These are phyloP conservation scores for Mythimna lalbum DNA, from an alignment of 2,888 invertebrate genomes.

Conservation along the genomic window DNA sequence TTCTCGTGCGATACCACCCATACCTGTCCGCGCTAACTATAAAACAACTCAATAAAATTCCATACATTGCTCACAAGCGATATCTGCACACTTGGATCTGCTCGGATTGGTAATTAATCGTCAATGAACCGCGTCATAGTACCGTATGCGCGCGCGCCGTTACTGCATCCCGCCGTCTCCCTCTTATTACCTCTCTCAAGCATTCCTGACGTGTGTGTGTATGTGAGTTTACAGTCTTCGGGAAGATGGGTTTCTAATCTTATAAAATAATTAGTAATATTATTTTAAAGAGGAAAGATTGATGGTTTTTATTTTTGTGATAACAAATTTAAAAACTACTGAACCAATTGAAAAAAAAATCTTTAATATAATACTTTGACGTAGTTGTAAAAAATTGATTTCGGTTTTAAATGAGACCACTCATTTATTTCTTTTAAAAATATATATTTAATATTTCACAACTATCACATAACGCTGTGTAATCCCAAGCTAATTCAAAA, in stretches of 20 bases:
- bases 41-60: conserved; percentile 23
- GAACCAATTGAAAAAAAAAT: too few species aligned
- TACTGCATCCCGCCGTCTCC: conserved; percentile 41
- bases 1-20: neutral
- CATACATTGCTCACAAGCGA: conserved; percentile 12
- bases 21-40: neutral
- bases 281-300: too few species aligned
- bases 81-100: conserved; percentile 15
- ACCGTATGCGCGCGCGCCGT: conserved; percentile 59
- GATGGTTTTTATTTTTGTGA: too few species aligned
- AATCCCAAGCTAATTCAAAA: too few species aligned
- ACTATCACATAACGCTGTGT: too few species aligned
- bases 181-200: conserved; percentile 36
- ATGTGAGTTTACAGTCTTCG: neutral
- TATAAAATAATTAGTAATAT: too few species aligned
- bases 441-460: too few species aligned
- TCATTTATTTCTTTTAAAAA: too few species aligned
- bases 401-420: neutral
- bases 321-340: too few species aligned
- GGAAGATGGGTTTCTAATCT: neutral
- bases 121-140: conserved; percentile 56
- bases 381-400: neutral
- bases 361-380: too few species aligned
- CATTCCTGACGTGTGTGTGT: neutral
- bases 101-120: conserved; percentile 50